Evolutionary conservation across 2,113 vertebrate species (phyloP).

Genomic region (Solenodon paradoxus): DNA sequence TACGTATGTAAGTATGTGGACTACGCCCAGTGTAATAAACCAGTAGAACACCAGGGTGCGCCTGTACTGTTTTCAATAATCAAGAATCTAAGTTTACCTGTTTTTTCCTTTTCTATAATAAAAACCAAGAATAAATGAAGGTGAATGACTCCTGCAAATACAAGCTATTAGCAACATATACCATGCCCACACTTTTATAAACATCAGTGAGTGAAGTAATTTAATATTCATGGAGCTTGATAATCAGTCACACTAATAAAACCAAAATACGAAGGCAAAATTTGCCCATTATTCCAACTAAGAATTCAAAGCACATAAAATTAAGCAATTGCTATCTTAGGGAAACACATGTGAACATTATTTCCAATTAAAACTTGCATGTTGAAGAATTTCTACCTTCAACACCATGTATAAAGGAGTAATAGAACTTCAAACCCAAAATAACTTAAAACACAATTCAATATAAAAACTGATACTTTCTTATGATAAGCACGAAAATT

Average conservation of each 20-base stretch:
- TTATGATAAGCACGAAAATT: conserved; percentile 20
- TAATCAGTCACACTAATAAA: conserved; percentile 23
- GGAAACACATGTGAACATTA: conserved; percentile 21
- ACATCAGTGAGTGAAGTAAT: conserved; percentile 4
- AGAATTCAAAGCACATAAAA: conserved; percentile 31
- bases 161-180: not conserved
- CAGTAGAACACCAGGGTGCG: no score
- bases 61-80: not conserved
- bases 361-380: not conserved
- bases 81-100: conserved; percentile 6
- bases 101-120: conserved; percentile 18
- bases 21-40: no score
- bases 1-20: no score
- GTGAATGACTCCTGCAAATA: not conserved
- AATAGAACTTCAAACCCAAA: conserved; percentile 4
- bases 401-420: not conserved
- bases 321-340: conserved; percentile 51
- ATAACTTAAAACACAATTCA: conserved; percentile 5
- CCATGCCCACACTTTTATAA: conserved; percentile 28
- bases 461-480: conserved; percentile 34
- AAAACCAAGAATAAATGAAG: conserved; percentile 40
- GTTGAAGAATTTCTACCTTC: conserved; percentile 13
- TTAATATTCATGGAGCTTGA: not conserved
- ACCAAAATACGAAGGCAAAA: conserved; percentile 41
- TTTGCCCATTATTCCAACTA: conserved; percentile 2